Evolutionary conservation across 2,888 invertebrate species (phyloP).

Genomic region (Apodemia duryi): DNA sequence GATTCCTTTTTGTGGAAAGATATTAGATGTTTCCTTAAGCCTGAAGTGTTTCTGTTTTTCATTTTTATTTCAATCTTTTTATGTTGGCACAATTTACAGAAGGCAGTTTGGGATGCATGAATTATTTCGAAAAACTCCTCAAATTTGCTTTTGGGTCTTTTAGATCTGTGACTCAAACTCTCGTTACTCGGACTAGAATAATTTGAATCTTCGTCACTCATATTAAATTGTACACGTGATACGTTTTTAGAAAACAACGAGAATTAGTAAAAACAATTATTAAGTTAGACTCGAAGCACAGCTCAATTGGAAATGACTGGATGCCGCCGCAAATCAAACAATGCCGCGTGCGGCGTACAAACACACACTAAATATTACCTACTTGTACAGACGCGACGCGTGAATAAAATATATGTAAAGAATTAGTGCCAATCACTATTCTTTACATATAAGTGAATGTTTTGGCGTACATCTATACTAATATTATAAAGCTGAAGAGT

Average conservation of each 20-base stretch:
- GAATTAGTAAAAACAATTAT: slow-evolving; percentile 27
- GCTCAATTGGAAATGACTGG: slow-evolving; percentile 22
- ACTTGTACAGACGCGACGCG: too few species aligned
- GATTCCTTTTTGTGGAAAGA: slow-evolving; percentile 32
- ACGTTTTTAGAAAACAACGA: slow-evolving; percentile 23
- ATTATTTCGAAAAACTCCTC: slow-evolving; percentile 32
- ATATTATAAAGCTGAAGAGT: too few species aligned
- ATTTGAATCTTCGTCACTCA: slow-evolving; percentile 33
- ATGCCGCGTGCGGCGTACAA: slow-evolving; percentile 21
- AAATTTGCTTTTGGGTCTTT: slow-evolving; percentile 14
- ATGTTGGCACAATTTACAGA: slow-evolving; percentile 32
- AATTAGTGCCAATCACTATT: too few species aligned
- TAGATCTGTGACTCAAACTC: slow-evolving; percentile 26
- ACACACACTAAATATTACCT: slow-evolving; percentile 18
- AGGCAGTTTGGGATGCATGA: slow-evolving; percentile 32
- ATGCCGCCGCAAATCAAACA: too few species aligned
- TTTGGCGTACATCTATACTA: too few species aligned
- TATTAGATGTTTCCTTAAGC: slow-evolving; percentile 24
- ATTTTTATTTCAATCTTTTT: slow-evolving; percentile 34
- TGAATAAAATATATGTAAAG: too few species aligned
- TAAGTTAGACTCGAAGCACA: slow-evolving; percentile 23
- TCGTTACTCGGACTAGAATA: slow-evolving; percentile 28
- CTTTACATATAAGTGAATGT: too few species aligned
- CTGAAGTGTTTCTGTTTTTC: slow-evolving; percentile 34
- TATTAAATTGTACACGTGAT: slow-evolving; percentile 25